Percentiles rank a stretch among this genome's conserved stretches.
phyloP scores from a whole-genome alignment of 1,140 invertebrate species.

The Antheraea mylitta region DNA sequence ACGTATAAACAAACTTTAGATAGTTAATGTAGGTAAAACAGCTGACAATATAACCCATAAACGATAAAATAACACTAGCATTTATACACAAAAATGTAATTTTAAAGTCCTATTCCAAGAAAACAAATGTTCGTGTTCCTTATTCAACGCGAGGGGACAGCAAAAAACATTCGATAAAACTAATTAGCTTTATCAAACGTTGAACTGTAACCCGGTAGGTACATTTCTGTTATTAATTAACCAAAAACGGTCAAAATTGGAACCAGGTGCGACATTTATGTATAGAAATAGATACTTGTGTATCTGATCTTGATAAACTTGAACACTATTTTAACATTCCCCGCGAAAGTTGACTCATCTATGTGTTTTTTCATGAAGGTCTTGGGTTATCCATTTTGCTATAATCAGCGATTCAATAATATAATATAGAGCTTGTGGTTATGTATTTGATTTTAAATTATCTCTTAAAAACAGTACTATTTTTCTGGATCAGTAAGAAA shows the following conservation, averaged over 20 bases:
- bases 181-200: not conserved
- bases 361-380: no score
- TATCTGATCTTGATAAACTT: no score
- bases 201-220: not conserved
- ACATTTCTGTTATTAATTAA: conserved; percentile 1
- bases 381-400: no score
- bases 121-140: not conserved
- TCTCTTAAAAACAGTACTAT: no score
- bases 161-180: not conserved
- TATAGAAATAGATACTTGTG: no score
- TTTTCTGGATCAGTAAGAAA: no score
- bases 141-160: not conserved
- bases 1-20: not conserved
- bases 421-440: no score
- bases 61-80: not conserved
- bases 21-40: not conserved
- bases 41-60: not conserved
- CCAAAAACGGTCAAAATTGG: not conserved
- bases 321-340: no score
- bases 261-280: not conserved
- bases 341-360: no score
- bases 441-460: no score
- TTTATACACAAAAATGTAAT: not conserved
- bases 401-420: no score
- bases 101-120: not conserved